These are phyloP conservation scores for Neotoxoptera formosana DNA, from an alignment of 1,140 invertebrate genomes.

Conservation along the genomic window DNA sequence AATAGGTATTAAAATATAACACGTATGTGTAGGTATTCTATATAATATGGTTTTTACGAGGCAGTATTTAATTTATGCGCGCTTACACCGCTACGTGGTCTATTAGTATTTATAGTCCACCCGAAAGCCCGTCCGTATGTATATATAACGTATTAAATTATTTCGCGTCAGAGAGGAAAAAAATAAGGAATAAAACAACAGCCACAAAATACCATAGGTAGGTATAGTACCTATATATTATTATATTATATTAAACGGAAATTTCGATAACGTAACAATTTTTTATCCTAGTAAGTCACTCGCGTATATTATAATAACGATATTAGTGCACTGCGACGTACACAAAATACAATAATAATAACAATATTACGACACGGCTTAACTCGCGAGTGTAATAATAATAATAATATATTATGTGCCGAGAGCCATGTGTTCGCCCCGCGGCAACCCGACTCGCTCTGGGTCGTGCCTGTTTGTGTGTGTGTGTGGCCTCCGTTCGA, in stretches of 20 bases:
- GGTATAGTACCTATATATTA: too few species aligned
- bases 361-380: neutral
- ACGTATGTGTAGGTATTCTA: neutral
- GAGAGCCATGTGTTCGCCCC: constrained; percentile 9
- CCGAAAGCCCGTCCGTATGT: neutral
- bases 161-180: neutral
- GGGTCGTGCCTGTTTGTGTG: neutral
- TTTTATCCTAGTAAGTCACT: neutral
- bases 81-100: neutral
- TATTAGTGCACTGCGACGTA: too few species aligned
- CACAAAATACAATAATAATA: neutral
- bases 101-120: constrained; percentile 4
- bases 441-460: neutral
- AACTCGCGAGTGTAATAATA: neutral
- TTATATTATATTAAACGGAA: neutral
- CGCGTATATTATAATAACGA: neutral
- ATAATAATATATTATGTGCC: neutral
- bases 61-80: neutral
- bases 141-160: neutral
- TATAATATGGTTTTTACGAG: neutral
- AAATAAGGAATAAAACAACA: constrained; percentile 2
- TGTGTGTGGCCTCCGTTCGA: neutral
- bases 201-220: neutral
- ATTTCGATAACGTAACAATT: neutral
- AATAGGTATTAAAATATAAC: neutral